Evolutionary conservation across 1,140 invertebrate genomes (phyloP), one percentile per base, ranked within the genome.

Genomic region (Drosophila carrolli): DNA sequence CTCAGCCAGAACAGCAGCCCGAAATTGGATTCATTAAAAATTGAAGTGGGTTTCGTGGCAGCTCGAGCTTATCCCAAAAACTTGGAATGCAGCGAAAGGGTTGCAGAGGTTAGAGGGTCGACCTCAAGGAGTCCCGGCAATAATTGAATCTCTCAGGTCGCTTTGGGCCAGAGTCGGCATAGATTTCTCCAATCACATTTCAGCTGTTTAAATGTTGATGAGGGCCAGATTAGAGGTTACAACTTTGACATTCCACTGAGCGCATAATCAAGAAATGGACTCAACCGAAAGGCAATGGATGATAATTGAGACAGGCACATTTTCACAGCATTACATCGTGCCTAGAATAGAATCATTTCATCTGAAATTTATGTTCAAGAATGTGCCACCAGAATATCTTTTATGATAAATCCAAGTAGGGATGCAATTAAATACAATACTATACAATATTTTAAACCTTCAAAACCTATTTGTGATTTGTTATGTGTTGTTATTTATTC

Each of bases 11-110:
- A 75, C 59, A 75, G 60, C 51, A 55, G 59, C 62, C 73, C 47
- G 35, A 88, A 88, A 88, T 88, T 88, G 83, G 83, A 88, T 88
- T 88, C 83, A 88, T 88, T 88, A 89, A 88, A 88, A 89, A 88
- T 72, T 88, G 83, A 88, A 88, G 83, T 88, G 84, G 83, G 79
- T 88, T 70, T 65, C 41, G 56, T 41, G 48, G 68, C 57, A 16
- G 48, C 65, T 38, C 32, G 60, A 38, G 76, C 60, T 84, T 83
- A 80, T 76, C 81, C 80, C 81, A 80, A 84, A 68, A 72, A 72
- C 66, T 71, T 72, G 65, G 44, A 71, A 58, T 71, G 66, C 68
- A 72, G 37, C 67, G 44, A 38, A 72, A 58, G 53, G 68, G 68
- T 58, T 71, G 51, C 50, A 19, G 8, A 32, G 29, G 29, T 6